Evolutionary conservation across 2,113 vertebrate genomes (phyloP).

Genomic region (Tachysurus fulvidraco): DNA sequence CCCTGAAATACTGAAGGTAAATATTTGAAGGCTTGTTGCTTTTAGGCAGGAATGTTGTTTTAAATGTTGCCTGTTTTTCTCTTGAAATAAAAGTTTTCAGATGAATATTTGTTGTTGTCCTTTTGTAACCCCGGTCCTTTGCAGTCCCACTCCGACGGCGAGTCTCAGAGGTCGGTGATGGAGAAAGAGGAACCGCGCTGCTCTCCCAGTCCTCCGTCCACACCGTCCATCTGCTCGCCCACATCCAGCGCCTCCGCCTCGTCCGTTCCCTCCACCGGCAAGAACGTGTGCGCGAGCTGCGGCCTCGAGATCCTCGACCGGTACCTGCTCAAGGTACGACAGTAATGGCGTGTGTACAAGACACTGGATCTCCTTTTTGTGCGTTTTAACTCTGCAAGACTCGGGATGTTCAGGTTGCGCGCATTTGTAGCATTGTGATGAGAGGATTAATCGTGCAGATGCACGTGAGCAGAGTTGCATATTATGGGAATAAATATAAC

Average conservation of each 20-base stretch:
- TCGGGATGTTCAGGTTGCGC: background rate
- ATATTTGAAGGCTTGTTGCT: background rate
- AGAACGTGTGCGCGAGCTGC: conserved; percentile 95
- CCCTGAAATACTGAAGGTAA: no score
- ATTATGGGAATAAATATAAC: background rate
- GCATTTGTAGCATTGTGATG: background rate
- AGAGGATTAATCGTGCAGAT: background rate
- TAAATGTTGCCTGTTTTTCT: background rate
- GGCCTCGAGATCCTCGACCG: conserved; percentile 94
- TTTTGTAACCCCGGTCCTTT: background rate
- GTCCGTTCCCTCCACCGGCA: conserved; percentile 84
- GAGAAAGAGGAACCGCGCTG: conserved; percentile 93
- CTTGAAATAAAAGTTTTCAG: background rate
- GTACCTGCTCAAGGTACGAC: conserved; percentile 90
- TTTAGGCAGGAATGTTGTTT: background rate
- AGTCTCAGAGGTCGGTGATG: conserved; percentile 83
- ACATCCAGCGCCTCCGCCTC: conserved; percentile 78
- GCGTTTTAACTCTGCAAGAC: background rate
- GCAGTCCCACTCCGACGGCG: conserved; percentile 90
- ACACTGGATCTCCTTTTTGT: background rate
- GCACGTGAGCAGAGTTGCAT: background rate
- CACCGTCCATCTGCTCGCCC: conserved; percentile 91
- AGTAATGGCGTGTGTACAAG: conserved; percentile 15
- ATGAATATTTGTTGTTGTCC: background rate
- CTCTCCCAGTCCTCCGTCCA: conserved; percentile 89